Evolutionary conservation across 2,113 vertebrate species (phyloP).

Genomic region (Hepsetus odoe): DNA sequence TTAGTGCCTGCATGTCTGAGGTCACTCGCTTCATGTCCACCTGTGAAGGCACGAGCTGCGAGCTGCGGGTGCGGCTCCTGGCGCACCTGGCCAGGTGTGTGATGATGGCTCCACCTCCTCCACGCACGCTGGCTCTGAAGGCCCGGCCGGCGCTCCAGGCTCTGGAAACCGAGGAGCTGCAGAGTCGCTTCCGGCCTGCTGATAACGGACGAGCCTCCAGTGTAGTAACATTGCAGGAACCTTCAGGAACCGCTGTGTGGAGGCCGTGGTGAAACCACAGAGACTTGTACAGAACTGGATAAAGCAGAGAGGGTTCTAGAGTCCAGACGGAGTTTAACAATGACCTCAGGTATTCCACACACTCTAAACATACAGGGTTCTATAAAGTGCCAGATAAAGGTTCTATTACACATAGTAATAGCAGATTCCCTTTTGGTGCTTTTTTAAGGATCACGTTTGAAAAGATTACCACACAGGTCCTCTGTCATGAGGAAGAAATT

Average conservation of each 20-base stretch:
- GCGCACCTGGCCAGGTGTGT: conserved; percentile 91
- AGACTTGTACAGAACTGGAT: background rate
- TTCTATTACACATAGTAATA: no score
- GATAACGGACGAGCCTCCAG: background rate
- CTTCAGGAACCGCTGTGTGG: background rate
- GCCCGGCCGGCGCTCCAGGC: no score
- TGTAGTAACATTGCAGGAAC: background rate
- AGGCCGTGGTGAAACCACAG: background rate
- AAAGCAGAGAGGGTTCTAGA: background rate
- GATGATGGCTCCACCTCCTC: conserved; percentile 72
- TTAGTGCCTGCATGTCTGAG: conserved; percentile 94
- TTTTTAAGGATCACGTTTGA: no score
- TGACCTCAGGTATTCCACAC: background rate
- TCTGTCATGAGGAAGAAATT: no score
- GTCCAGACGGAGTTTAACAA: background rate
- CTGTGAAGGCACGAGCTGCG: conserved; percentile 89
- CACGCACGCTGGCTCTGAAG: background rate
- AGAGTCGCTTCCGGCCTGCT: no score
- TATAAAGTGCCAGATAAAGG: background rate
- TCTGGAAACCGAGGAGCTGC: no score
- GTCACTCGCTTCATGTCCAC: conserved; percentile 96
- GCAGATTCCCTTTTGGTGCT: no score
- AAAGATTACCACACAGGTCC: no score
- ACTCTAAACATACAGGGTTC: background rate
- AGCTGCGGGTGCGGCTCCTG: conserved; percentile 89